phyloP scores from a whole-genome alignment of 1,140 invertebrate species.

The Magallana gigas region DNA sequence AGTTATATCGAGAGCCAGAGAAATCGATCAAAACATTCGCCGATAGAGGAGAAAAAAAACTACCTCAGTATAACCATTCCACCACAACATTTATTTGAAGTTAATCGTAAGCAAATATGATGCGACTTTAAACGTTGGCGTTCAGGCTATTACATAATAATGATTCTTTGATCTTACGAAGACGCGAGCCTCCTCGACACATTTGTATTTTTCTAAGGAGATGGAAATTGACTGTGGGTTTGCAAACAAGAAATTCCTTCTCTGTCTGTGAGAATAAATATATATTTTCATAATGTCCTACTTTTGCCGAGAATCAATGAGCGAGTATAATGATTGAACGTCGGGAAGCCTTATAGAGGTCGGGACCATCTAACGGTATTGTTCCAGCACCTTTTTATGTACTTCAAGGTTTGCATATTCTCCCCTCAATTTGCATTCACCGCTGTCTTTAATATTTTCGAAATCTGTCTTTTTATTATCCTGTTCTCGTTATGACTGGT shows the following conservation, averaged over 20 bases:
- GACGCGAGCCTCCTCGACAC: background rate
- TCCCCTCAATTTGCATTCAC: background rate
- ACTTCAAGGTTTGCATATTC: background rate
- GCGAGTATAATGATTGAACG: background rate
- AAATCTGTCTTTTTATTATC: background rate
- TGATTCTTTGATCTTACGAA: background rate
- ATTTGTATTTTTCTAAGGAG: constrained; percentile 24
- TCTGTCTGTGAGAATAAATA: constrained; percentile 15
- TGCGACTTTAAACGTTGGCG: constrained; percentile 26
- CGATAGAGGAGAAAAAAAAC: background rate
- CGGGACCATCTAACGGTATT: background rate
- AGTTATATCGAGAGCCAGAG: background rate
- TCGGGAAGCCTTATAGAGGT: background rate
- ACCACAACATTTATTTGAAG: constrained; percentile 13
- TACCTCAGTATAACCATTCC: constrained; percentile 9
- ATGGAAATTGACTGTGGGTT: constrained; percentile 7
- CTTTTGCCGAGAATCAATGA: background rate
- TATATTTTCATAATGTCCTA: background rate
- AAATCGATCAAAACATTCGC: background rate
- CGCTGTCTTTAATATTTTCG: background rate
- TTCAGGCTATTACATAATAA: constrained; percentile 26
- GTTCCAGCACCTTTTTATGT: background rate
- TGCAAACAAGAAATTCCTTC: background rate
- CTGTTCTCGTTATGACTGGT: background rate
- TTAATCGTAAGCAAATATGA: constrained; percentile 38